Conservation (phyloP, 2,113 vertebrate species). For the Bos taurus region DNA sequence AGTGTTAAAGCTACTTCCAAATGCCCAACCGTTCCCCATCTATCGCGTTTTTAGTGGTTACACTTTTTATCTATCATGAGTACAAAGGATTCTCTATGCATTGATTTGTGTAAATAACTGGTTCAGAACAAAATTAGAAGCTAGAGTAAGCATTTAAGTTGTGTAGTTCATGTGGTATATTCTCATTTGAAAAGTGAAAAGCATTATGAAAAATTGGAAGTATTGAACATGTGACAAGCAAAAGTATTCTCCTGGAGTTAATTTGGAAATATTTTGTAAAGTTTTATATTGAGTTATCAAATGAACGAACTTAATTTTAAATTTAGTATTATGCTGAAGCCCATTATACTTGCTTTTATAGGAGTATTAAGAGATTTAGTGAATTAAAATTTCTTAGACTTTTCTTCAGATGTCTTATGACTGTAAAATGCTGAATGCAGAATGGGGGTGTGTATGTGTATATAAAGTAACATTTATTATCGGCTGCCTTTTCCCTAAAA, state of each 20-base stretch:
- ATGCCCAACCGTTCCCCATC: background rate
- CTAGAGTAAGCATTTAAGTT: background rate
- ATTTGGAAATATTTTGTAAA: slow-evolving; percentile 7
- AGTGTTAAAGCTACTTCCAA: background rate
- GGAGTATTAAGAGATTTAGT: background rate
- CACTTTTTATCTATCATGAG: background rate
- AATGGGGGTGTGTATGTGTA: accelerated
- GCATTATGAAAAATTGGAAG: background rate
- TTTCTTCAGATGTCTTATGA: background rate
- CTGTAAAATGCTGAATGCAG: background rate
- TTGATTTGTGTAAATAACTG: background rate
- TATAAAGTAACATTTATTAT: background rate
- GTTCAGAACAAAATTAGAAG: background rate
- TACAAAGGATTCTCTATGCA: background rate
- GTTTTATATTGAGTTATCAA: background rate
- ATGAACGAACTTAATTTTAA: slow-evolving; percentile 18
- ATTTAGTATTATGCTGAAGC: background rate
- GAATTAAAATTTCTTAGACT: background rate
- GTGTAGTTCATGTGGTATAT: background rate
- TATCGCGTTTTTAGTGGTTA: background rate
- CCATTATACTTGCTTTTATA: background rate
- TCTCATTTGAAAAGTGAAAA: slow-evolving; percentile 17
- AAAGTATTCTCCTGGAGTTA: background rate
- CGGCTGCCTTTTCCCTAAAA: background rate
- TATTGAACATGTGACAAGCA: background rate